A percentile compares a stretch with the other conserved stretches of the same genome.
Conservation (phyloP, 2,113 vertebrate genomes). For the Aegithalos caudatus region DNA sequence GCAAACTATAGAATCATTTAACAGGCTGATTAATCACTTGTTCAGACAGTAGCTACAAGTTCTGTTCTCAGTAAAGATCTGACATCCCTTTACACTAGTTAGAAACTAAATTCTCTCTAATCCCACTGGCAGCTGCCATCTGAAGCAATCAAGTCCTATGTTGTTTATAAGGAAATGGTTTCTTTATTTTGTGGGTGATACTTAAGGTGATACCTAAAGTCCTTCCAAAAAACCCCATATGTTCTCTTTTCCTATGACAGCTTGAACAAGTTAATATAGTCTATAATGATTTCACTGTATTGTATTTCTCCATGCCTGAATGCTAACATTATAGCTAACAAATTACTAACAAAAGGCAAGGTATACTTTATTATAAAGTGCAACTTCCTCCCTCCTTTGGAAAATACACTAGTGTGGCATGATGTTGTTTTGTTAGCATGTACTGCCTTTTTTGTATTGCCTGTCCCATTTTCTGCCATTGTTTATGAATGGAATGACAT, state of each 20-base stretch:
- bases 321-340: neutral
- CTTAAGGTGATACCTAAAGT: neutral
- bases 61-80: neutral
- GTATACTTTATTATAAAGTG: neutral
- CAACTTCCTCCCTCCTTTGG: neutral
- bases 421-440: neutral
- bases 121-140: neutral
- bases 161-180: neutral
- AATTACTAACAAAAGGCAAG: neutral
- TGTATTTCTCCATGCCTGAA: neutral
- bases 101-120: neutral
- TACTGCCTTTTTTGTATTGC: neutral
- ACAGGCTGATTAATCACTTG: neutral
- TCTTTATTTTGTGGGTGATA: neutral
- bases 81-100: neutral
- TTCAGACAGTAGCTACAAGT: neutral
- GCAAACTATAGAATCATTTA: neutral
- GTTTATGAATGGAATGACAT: neutral
- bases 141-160: neutral
- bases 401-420: neutral
- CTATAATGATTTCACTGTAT: neutral
- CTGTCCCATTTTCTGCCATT: neutral
- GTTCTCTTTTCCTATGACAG: neutral
- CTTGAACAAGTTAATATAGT: neutral
- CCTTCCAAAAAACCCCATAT: neutral